Conservation (phyloP, 2,113 vertebrate species). For the Protobothrops mucrosquamatus region DNA sequence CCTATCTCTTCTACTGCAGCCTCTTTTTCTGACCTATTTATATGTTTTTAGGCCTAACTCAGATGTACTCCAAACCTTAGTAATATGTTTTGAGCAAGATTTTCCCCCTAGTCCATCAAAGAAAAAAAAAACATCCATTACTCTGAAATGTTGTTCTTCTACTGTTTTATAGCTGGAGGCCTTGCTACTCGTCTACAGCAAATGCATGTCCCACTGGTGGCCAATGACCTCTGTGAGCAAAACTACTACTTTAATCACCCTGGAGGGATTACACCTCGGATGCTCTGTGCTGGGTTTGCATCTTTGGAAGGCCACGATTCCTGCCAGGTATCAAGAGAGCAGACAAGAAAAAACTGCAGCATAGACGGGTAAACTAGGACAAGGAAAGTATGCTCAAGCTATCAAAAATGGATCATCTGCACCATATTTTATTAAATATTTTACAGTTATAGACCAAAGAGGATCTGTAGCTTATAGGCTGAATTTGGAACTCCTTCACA, state of each 20-base stretch:
- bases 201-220: conserved; percentile 5
- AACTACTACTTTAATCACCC: conserved; percentile 21
- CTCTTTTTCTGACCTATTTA: background rate
- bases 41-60: background rate
- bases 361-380: background rate
- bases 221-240: conserved; percentile 27
- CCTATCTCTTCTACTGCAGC: background rate
- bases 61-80: background rate
- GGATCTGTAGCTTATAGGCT: background rate
- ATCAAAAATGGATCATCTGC: background rate
- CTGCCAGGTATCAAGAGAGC: background rate
- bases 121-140: background rate
- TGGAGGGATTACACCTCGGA: conserved; percentile 21
- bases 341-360: background rate
- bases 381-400: background rate
- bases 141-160: background rate
- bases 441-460: background rate
- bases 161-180: background rate
- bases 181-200: background rate
- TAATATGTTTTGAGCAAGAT: background rate
- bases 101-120: background rate
- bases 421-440: background rate
- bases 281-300: conserved; percentile 39
- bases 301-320: conserved; percentile 1
- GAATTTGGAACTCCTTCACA: background rate